Evolutionary conservation across 2,888 invertebrate genomes (phyloP).

Genomic region (Drosophila diplacantha): DNA sequence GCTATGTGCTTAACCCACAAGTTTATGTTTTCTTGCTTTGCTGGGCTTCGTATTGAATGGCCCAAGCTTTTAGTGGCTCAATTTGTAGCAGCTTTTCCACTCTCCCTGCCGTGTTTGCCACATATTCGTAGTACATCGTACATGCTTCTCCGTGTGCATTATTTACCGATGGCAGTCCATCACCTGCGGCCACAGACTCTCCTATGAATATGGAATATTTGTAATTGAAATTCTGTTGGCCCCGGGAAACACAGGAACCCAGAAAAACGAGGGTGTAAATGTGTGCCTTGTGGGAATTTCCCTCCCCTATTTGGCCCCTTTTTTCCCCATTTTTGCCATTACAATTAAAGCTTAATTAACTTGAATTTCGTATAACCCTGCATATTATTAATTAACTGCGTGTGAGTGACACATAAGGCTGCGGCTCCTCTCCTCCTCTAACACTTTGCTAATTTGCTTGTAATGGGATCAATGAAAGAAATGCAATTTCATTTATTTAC

Average conservation of each 20-base stretch:
- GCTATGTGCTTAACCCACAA: conserved; percentile 17
- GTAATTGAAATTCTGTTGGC: conserved; percentile 32
- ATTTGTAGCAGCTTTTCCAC: conserved; percentile 22
- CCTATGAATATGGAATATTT: conserved; percentile 30
- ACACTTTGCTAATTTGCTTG: conserved; percentile 5
- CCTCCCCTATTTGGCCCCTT: not conserved
- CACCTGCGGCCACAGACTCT: conserved; percentile 14
- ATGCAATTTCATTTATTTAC: conserved; percentile 29
- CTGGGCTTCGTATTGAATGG: conserved; percentile 13
- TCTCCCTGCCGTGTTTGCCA: not conserved
- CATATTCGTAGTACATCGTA: not conserved
- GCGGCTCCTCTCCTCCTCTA: not conserved
- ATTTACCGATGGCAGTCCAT: conserved; percentile 33
- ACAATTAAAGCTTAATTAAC: conserved; percentile 50
- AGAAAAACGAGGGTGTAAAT: conserved; percentile 7
- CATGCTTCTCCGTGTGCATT: conserved; percentile 16
- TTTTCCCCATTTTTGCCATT: conserved; percentile 24
- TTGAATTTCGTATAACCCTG: conserved; percentile 30
- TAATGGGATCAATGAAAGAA: conserved; percentile 13
- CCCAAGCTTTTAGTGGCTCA: conserved; percentile 23
- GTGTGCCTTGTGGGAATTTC: conserved; percentile 10
- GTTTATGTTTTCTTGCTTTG: conserved; percentile 19
- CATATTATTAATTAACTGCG: conserved; percentile 27
- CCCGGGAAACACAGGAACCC: not conserved
- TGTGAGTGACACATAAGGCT: conserved; percentile 10